These are phyloP conservation scores for Tokudaia tokunoshimensis DNA, from an alignment of 2,797 vertebrate genomes.

Conservation along the genomic window DNA sequence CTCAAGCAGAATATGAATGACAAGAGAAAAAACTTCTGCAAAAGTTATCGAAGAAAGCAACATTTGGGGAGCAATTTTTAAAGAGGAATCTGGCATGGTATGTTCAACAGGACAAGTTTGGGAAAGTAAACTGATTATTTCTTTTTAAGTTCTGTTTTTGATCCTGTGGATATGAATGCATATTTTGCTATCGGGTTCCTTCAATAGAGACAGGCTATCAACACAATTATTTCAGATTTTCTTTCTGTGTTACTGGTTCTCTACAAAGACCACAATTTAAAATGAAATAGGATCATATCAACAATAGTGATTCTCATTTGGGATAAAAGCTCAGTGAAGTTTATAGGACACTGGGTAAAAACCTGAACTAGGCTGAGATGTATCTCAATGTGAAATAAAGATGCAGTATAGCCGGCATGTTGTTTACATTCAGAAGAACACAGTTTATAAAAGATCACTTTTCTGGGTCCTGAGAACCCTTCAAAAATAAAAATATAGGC, in stretches of 20 bases:
- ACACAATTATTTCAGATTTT: background rate
- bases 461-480: background rate
- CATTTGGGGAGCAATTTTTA: background rate
- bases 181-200: no score
- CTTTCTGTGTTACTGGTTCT: no score
- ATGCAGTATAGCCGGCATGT: background rate
- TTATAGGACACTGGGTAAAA: background rate
- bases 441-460: background rate
- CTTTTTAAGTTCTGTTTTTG: background rate
- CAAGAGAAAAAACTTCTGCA: background rate
- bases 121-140: background rate
- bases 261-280: background rate
- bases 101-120: no score
- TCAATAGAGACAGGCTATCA: background rate
- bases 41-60: background rate
- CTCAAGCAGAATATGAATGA: background rate
- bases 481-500: background rate
- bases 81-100: background rate
- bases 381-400: background rate
- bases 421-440: background rate
- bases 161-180: background rate
- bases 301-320: background rate
- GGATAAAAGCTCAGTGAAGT: background rate
- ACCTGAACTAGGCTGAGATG: background rate
- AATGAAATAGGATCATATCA: background rate